A percentile compares a stretch with the other conserved stretches of the same genome.
Conservation (phyloP, 2,113 vertebrate species). For the Callaeas wilsoni region DNA sequence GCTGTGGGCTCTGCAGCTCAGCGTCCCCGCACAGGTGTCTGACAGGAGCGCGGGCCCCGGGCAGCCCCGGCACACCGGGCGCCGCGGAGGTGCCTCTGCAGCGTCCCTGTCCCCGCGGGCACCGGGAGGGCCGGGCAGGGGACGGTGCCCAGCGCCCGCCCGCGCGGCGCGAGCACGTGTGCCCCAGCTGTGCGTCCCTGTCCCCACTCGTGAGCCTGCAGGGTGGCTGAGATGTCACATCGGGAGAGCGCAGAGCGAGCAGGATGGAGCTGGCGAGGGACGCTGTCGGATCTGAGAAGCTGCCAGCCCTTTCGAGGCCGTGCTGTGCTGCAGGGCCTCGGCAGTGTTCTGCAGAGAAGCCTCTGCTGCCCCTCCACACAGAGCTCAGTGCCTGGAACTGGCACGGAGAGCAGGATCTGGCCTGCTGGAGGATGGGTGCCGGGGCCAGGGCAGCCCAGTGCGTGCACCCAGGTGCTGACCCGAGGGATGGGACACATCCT, state of each 20-base stretch:
- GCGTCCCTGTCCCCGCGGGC: background rate
- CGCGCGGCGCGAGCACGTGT: fast-evolving
- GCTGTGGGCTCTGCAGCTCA: background rate
- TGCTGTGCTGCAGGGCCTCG: background rate
- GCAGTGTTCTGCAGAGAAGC: background rate
- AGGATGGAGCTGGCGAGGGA: fast-evolving
- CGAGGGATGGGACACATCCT: background rate
- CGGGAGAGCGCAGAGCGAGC: fast-evolving
- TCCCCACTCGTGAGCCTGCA: fast-evolving
- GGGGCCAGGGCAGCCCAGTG: fast-evolving
- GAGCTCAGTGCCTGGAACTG: background rate
- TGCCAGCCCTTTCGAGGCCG: background rate
- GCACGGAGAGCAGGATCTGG: background rate
- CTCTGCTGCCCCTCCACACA: fast-evolving
- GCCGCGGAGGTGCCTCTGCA: fast-evolving
- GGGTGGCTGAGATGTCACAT: background rate
- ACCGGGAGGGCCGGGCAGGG: fast-evolving
- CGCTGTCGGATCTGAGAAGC: background rate
- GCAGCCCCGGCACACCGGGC: background rate
- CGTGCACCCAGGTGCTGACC: background rate
- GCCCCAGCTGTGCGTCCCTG: background rate
- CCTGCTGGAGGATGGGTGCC: background rate
- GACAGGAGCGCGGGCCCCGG: fast-evolving
- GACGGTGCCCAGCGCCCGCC: background rate
- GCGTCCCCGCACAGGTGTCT: fast-evolving